Evolutionary conservation across 1,140 invertebrate species (phyloP).

Genomic region (Rhopalosiphum padi): DNA sequence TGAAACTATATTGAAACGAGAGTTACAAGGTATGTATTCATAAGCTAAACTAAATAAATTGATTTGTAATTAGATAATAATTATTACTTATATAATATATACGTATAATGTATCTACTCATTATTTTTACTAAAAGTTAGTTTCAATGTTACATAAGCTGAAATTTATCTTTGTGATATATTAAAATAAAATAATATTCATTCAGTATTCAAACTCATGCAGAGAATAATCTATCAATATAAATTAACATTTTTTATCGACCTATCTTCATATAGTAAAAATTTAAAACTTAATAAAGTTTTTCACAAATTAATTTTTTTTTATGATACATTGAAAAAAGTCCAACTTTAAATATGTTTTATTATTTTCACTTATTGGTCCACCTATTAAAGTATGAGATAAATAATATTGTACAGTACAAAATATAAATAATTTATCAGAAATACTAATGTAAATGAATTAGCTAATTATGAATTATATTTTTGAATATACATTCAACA

Average conservation of each 20-base stretch:
- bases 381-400: neutral
- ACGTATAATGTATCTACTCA: neutral
- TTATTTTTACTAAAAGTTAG: neutral
- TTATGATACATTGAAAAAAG: neutral
- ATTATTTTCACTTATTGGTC: too few species aligned
- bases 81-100: neutral
- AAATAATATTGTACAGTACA: neutral
- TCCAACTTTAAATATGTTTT: neutral
- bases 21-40: conserved; percentile 44
- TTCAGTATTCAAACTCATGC: neutral
- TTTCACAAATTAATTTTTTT: neutral
- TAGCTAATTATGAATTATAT: too few species aligned
- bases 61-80: neutral
- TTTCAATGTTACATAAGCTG: neutral
- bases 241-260: neutral
- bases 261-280: neutral
- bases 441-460: too few species aligned
- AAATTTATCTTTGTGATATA: neutral
- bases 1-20: conserved; percentile 55
- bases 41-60: neutral
- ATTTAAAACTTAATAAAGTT: neutral
- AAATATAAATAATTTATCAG: neutral
- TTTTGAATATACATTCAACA: neutral
- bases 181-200: neutral
- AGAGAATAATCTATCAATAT: neutral